Conservation (phyloP, 2,888 invertebrate genomes). For the Pharmacophagus antenor region DNA sequence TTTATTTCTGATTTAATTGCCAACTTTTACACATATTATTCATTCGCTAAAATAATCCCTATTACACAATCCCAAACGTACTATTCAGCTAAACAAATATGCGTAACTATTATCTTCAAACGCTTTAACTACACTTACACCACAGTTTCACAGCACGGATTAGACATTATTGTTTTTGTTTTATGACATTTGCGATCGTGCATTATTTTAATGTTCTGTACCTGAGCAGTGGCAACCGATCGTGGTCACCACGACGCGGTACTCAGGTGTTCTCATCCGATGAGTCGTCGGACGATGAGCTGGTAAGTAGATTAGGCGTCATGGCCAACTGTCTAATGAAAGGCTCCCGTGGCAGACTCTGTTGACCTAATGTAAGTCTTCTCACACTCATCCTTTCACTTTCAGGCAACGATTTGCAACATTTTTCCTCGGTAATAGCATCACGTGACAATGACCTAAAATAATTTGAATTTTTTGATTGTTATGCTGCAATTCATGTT, state of each 20-base stretch:
- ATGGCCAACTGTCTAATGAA: constrained; percentile 82
- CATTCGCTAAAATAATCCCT: constrained; percentile 10
- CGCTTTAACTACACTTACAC: constrained; percentile 38
- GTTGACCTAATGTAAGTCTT: constrained; percentile 78
- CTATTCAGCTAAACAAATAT: constrained; percentile 27
- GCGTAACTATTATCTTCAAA: constrained; percentile 33
- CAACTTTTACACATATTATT: not conserved
- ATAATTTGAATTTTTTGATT: constrained; percentile 11
- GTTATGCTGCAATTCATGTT: too few relatives aligned
- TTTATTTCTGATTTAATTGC: not conserved
- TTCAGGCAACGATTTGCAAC: constrained; percentile 82
- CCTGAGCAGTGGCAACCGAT: constrained; percentile 75
- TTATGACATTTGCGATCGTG: constrained; percentile 27
- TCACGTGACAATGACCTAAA: constrained; percentile 82
- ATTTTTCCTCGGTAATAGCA: constrained; percentile 87
- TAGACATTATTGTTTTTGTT: constrained; percentile 36
- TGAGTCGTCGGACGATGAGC: constrained; percentile 81
- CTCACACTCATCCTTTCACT: constrained; percentile 78
- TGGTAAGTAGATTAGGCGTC: constrained; percentile 83
- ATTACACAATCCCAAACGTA: constrained; percentile 23
- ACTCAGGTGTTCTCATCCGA: constrained; percentile 78
- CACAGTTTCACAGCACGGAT: constrained; percentile 60
- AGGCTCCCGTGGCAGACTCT: constrained; percentile 81
- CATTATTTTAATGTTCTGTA: constrained; percentile 68
- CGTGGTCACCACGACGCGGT: constrained; percentile 73